Base-by-base conservation (phyloP, 2,888 invertebrate species). In the Lasius fuliginosus region DNA sequence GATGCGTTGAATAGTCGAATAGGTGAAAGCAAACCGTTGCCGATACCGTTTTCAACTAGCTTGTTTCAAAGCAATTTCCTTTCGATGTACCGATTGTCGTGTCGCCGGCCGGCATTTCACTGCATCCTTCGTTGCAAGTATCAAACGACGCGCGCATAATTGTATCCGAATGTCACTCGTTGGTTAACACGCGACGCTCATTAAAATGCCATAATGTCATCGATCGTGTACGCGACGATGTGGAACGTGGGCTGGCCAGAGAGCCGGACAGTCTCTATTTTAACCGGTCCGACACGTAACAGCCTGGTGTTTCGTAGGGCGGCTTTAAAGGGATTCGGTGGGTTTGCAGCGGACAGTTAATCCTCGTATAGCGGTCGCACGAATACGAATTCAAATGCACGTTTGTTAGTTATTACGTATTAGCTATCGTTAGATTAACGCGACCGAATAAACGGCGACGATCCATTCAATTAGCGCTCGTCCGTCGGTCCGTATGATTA, bases 391-490 rank as follows among this genome's bases (percentile, higher is more conserved):
- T 82, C 33, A 82, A 56, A 67, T 67, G 56, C 58, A n/a, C 49
- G 42, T 56, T 58, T 36, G 82, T 82, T 87, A 84, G 89, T 84
- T 82, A 82, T 82, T 82, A 56, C 82, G 18, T 82, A 82, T 82
- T 67, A 82, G 79, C 82, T 46, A 82, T 77, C 58, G 67, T 82
- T 42, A 65, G 77, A 88, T 88, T 89, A 89, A 88, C 88, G 33
- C 71, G 60, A 56, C 42, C 82, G 83, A 74, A 83, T 83, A 84
- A 84, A 64, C 67, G 36, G 73, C 77, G 85, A 77, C 87, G 89
- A 89, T 87, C 87, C 83, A 84, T 90, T 89, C 89, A 89, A 89
- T 89, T 89, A 89, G 87, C 84, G 90, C 89, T 53, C n/a, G 82
- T 69, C 71, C 82, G 77, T 27, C 69, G 62, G 46, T 49, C 82